Evolutionary conservation across 2,797 vertebrate species (phyloP), one percentile per base, ranked within the genome.

Genomic region (Leuciscus waleckii): DNA sequence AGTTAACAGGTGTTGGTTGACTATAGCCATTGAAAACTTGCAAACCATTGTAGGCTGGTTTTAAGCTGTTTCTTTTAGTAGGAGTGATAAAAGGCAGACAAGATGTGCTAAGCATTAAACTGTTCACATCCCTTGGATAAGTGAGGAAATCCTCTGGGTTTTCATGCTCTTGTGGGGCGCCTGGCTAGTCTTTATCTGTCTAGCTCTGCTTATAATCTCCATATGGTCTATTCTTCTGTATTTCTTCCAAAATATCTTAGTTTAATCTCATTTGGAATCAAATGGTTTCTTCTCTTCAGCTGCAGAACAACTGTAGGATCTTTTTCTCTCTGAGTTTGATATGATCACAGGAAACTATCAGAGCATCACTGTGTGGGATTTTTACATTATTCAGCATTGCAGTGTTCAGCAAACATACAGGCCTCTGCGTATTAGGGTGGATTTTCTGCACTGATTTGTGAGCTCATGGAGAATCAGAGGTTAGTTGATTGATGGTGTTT

Each of bases 391-490:
- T 74, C 37, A 74, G 37, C 26, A 23, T 61, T 58, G 26, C 17
- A 73, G n/a, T 14, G 26, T 29, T 82, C 26, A 29, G n/a, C 10
- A 80, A 68, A 51, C 7, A 14, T 1, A 29, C 35, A 11, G 35
- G 2, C 16, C 35, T 63, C 7, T 26, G 35, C 1, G 8, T 26
- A 46, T 69, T 39, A 51, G 11, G 5, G 49, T 39, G 16, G 8
- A 80, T 61, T 58, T 26, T 74, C 46, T 26, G 19, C 16, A 51
- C 13, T 2, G 7, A 79, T 68, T 8, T 75, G 43, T 75, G 23
- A 61, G 58, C 49, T 74, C 6, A 86, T 46, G 78, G n/a, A 26
- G 26, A 79, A 74, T 46, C 14, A 23, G 39, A 43, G n/a, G 63
- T 83, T 41, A 77, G 23, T 37, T 37, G 14, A 56, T 21, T 68